Evolutionary conservation across 2,797 vertebrate genomes (phyloP).

Genomic region (Poecile montanus): DNA sequence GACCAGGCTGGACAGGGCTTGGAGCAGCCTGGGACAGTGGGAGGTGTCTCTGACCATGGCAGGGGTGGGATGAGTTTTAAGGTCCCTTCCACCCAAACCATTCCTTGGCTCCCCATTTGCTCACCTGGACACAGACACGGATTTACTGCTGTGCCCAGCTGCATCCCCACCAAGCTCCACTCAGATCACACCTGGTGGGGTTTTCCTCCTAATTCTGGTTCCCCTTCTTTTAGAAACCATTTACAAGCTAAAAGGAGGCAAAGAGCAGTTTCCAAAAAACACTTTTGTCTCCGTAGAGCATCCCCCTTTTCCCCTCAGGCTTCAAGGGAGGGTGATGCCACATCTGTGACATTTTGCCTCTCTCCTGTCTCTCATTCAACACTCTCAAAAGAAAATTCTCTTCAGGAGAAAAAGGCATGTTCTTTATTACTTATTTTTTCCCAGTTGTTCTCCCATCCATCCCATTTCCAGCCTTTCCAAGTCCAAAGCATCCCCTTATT

Average conservation of each 20-base stretch:
- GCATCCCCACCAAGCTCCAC: accelerated
- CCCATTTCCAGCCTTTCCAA: not conserved
- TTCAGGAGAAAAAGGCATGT: not conserved
- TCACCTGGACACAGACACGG: accelerated
- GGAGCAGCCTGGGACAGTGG: accelerated
- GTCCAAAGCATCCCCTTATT: not conserved
- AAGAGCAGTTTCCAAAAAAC: not conserved
- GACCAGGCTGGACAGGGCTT: accelerated
- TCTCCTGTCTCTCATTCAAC: not conserved
- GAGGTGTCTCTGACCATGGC: not conserved
- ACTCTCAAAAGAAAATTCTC: not conserved
- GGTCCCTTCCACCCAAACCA: not conserved
- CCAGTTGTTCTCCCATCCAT: not conserved
- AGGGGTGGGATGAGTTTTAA: accelerated
- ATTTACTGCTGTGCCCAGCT: accelerated
- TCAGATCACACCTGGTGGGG: accelerated
- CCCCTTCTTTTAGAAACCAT: not conserved
- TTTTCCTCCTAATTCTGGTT: not conserved
- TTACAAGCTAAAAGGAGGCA: not conserved
- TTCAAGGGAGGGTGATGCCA: not conserved
- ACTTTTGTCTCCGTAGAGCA: accelerated
- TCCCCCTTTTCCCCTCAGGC: not conserved
- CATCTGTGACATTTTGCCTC: not conserved
- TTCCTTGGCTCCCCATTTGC: accelerated
- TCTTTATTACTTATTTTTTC: not conserved